Evolutionary conservation across 2,113 vertebrate species (phyloP), one percentile per base, ranked within the genome.

Genomic region (Perca schrenkii): DNA sequence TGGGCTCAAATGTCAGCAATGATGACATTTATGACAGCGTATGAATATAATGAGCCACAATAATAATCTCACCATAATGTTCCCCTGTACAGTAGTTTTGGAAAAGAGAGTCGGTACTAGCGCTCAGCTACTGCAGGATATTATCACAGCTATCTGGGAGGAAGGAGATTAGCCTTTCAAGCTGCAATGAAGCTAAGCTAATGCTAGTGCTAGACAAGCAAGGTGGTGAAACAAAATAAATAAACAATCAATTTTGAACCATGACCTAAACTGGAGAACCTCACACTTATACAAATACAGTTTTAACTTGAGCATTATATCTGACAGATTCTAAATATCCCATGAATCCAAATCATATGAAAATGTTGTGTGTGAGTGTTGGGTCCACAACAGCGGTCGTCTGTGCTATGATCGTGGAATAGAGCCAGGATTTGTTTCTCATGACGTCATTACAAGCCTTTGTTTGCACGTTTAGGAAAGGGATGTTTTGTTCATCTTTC

Each of bases 1-100:
- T 46, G 15, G n/a, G 54, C 62, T 80, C 10, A 93, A 89, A 92
- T 90, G 86, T 88, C 89, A 90, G 31, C 70, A 49, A 17, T 49
- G 54, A 86, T 57, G 22, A 66, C 61, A 76, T 56, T 34, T 74
- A 80, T 79, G 19, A 72, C 69, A 78, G 46, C 14, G 2, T 28
- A 53, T 74, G 56, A 80, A 73, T 36, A 69, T 74, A 70, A 88
- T 80, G 61, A 56, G 61, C 75, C 25, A 63, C 46, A 57, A 52
- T 66, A 72, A 71, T 50, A 75, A 78, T 60, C 8, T 19, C 10
- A 74, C 3, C 4, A 28, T 40, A 13, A 71, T 76, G 63, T 36
- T 60, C 2, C 21, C 11, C 43, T 56, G 57, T 12, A 14, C 28
- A 50, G 21, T 4, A n/a, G 8, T 12, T 25, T 25, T 25, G 25